Base-by-base conservation (phyloP, 2,797 vertebrate genomes). In the Arnoldichthys spilopterus region DNA sequence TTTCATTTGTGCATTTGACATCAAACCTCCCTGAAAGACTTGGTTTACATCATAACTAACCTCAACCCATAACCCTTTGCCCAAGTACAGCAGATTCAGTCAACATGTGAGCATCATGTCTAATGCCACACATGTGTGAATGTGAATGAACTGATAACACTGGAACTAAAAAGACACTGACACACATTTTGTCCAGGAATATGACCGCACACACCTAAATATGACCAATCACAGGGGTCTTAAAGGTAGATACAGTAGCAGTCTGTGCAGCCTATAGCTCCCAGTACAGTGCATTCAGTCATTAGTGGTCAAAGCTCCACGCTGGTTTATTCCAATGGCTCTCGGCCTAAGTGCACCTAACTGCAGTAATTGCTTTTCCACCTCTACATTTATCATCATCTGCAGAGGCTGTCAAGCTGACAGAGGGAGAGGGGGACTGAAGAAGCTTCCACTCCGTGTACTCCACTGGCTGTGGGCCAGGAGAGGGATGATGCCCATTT, bases 371-470 rank as follows among this genome's bases (percentile, higher is more conserved):
- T 92, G 91, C 92, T 93, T 94, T 92, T 92, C 89, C 89, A 89
- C 90, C 87, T 90, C 90, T 89, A 89, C 91, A 93, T 94, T 93
- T 90, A 93, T 93, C 92, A 92, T 93, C 92, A 92, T 93, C 89
- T 92, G 88, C 87, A 84, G 22, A 58, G 84, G 86, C 89, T 93
- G 93, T 90, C 91, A 90, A 87, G 86, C 89, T 88, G 90, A 86
- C 85, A 76, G 82, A 82, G 88, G 82, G 85, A 86, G 69, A 81
- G 77, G 72, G 83, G 78, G 34, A 64, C 40, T 80, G 82, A 72
- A 73, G 84, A 82, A 83, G 82, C 45, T 64, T 70, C 61, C 53
- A 20, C 74, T 85, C 56, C 20, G 56, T 86, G 78, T 76, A 75
- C 81, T 83, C 45, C 85, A 68, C 58, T 72, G 84, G 85, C 80